A percentile compares a stretch with the other conserved stretches of the same genome.
These are phyloP conservation scores for Dromiciops gliroides DNA, from an alignment of 2,113 vertebrate species.

Conservation along the genomic window DNA sequence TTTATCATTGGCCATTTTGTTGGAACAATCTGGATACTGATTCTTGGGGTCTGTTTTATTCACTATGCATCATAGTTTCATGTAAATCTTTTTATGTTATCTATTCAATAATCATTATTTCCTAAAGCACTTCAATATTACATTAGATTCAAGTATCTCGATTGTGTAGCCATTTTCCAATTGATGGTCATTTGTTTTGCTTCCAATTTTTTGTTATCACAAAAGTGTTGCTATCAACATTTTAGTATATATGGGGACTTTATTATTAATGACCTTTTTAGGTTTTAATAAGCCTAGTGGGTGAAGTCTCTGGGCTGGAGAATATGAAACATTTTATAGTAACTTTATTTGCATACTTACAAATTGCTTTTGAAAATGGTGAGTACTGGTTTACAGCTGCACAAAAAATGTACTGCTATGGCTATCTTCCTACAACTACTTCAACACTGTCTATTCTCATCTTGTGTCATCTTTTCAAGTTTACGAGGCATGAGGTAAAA, in stretches of 20 bases:
- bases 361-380: background rate
- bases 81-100: background rate
- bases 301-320: background rate
- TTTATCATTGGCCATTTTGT: background rate
- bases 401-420: background rate
- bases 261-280: background rate
- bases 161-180: background rate
- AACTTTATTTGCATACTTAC: background rate
- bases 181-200: background rate
- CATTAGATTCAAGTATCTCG: background rate
- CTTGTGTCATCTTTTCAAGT: background rate
- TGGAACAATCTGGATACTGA: background rate
- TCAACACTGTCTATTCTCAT: background rate
- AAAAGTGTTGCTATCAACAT: background rate
- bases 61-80: background rate
- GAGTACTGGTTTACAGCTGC: background rate
- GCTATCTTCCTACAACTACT: background rate
- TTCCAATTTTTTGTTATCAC: background rate
- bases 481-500: background rate
- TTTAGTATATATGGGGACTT: background rate
- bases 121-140: background rate
- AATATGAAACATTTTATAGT: background rate
- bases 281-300: background rate
- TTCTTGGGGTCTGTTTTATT: background rate
- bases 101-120: background rate